A percentile compares a stretch with the other conserved stretches of the same genome.
Conservation (phyloP, 2,888 invertebrate species). For the Patella depressa region DNA sequence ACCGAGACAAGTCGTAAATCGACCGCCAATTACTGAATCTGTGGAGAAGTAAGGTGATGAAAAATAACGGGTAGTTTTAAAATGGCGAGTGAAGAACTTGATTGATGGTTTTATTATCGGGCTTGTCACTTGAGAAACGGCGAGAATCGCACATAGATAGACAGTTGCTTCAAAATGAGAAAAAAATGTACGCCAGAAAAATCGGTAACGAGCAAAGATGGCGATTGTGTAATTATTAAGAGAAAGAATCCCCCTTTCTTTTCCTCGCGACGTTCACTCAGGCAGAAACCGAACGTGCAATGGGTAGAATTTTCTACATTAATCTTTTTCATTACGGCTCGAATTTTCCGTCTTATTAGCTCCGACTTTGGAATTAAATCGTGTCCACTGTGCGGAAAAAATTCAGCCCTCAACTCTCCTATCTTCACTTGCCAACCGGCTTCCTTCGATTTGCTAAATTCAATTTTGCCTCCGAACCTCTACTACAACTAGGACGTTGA, state of each 20-base stretch:
- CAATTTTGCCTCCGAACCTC: conserved; percentile 23
- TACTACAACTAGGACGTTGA: neutral
- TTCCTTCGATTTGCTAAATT: conserved; percentile 24
- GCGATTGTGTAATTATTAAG: conserved; percentile 32
- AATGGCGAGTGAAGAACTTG: conserved; percentile 21
- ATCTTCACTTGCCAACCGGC: conserved; percentile 21
- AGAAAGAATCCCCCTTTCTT: conserved; percentile 20
- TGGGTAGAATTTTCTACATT: conserved; percentile 36
- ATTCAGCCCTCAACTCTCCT: conserved; percentile 25
- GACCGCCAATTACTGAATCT: conserved; percentile 30
- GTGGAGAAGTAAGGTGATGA: conserved; percentile 19
- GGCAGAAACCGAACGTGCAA: conserved; percentile 40
- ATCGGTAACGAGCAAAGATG: conserved; percentile 29
- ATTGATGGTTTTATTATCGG: conserved; percentile 40
- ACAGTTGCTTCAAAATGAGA: conserved; percentile 25
- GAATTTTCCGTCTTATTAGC: conserved; percentile 45
- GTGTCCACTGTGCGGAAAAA: conserved; percentile 42
- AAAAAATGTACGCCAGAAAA: conserved; percentile 16
- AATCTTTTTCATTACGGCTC: conserved; percentile 46
- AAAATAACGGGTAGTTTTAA: conserved; percentile 28
- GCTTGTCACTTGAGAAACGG: conserved; percentile 38
- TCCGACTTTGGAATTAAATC: conserved; percentile 44
- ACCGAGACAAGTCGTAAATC: conserved; percentile 26
- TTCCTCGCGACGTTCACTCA: conserved; percentile 29
- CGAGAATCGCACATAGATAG: conserved; percentile 32